Evolutionary conservation across 2,797 vertebrate genomes (phyloP).

Genomic region (Molossus molossus): DNA sequence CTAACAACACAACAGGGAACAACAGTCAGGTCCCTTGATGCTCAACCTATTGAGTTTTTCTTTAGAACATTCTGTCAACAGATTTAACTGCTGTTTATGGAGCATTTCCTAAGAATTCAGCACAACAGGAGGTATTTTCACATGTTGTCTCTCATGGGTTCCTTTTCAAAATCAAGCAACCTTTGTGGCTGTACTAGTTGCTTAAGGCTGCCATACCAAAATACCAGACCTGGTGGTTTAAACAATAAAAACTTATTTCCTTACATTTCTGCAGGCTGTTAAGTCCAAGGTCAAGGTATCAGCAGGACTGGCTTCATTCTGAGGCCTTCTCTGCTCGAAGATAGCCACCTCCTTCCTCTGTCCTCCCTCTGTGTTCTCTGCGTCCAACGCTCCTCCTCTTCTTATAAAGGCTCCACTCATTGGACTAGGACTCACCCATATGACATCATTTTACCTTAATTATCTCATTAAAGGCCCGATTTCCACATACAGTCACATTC

Average conservation of each 20-base stretch:
- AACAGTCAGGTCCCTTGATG: neutral
- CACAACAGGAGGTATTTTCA: neutral
- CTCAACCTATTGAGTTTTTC: neutral
- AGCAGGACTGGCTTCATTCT: neutral
- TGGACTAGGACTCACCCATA: neutral
- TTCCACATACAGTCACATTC: neutral
- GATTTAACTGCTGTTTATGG: neutral
- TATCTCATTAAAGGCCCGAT: neutral
- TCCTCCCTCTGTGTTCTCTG: neutral
- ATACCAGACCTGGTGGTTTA: neutral
- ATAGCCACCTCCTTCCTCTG: neutral
- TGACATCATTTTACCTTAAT: neutral
- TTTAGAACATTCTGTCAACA: conserved; percentile 47
- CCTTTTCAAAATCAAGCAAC: conserved; percentile 10
- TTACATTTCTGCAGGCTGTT: neutral
- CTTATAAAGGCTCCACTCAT: neutral
- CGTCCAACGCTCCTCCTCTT: neutral
- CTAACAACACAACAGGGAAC: conserved; percentile 3
- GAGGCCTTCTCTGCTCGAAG: neutral
- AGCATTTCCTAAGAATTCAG: neutral
- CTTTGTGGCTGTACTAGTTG: conserved; percentile 4
- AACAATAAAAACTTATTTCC: conserved; percentile 20
- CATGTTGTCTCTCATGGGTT: neutral
- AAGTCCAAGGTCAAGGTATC: neutral
- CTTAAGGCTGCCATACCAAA: neutral